phyloP scores from a whole-genome alignment of 1,140 invertebrate genomes.

The Vollenhovia emeryi region DNA sequence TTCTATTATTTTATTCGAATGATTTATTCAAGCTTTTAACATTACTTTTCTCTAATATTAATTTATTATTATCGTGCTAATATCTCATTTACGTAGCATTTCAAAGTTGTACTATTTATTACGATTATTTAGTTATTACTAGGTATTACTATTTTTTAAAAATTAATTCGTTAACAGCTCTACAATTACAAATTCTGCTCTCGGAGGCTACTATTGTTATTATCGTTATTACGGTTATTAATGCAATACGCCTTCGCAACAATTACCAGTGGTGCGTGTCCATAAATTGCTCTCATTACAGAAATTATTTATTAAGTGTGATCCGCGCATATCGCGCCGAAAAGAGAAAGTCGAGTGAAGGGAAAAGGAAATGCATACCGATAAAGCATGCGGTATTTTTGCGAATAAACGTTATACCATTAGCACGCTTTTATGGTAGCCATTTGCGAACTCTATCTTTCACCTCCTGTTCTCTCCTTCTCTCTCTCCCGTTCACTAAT shows the following conservation, averaged over 20 bases:
- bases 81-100: conserved; percentile 7
- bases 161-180: conserved; percentile 22
- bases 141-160: neutral
- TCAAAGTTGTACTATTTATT: neutral
- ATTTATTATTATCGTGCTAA: neutral
- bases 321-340: neutral
- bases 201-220: conserved; percentile 22
- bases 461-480: neutral
- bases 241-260: conserved; percentile 37
- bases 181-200: neutral
- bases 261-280: conserved; percentile 40
- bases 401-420: conserved; percentile 50
- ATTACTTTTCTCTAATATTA: conserved; percentile 1
- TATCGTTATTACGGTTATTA: conserved; percentile 42
- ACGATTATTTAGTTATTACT: neutral
- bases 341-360: neutral
- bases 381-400: conserved; percentile 48
- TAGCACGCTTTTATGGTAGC: conserved; percentile 41
- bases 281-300: conserved; percentile 48
- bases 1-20: conserved; percentile 1
- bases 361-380: conserved; percentile 27
- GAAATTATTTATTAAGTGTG: conserved; percentile 41
- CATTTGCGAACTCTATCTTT: conserved; percentile 21
- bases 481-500: conserved; percentile 36
- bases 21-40: neutral